Conservation (phyloP, 2,888 invertebrate genomes). For the Pemphredon lugubris region DNA sequence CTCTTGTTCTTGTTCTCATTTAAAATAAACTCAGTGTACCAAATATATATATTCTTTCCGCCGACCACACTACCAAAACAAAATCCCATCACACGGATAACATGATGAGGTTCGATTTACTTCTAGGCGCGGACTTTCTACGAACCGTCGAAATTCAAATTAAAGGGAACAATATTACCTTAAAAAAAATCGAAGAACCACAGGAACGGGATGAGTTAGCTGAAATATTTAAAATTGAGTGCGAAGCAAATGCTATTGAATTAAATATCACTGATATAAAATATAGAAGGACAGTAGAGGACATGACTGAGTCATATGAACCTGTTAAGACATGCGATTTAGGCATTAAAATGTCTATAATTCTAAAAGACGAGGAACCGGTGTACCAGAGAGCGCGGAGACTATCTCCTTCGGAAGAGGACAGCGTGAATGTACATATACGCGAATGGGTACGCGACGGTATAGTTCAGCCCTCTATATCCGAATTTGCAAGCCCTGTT, state of each 20-base stretch:
- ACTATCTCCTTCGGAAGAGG: conserved; percentile 14
- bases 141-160: background rate
- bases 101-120: background rate
- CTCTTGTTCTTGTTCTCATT: no score
- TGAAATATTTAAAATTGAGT: background rate
- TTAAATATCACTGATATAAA: background rate
- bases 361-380: conserved; percentile 48
- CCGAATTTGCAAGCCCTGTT: no score
- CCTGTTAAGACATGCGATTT: conserved; percentile 23
- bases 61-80: no score
- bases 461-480: no score
- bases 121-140: conserved; percentile 6
- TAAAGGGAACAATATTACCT: background rate
- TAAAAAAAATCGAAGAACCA: background rate
- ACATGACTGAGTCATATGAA: conserved; percentile 18
- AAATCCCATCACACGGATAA: no score
- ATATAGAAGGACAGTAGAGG: background rate
- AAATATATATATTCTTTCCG: no score
- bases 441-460: no score
- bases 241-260: background rate
- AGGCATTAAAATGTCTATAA: conserved; percentile 61
- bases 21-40: no score
- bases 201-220: background rate
- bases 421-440: no score
- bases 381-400: conserved; percentile 22